A percentile compares a stretch with the other conserved stretches of the same genome.
phyloP scores from a whole-genome alignment of 1,140 invertebrate genomes.

The Eumaeus atala region DNA sequence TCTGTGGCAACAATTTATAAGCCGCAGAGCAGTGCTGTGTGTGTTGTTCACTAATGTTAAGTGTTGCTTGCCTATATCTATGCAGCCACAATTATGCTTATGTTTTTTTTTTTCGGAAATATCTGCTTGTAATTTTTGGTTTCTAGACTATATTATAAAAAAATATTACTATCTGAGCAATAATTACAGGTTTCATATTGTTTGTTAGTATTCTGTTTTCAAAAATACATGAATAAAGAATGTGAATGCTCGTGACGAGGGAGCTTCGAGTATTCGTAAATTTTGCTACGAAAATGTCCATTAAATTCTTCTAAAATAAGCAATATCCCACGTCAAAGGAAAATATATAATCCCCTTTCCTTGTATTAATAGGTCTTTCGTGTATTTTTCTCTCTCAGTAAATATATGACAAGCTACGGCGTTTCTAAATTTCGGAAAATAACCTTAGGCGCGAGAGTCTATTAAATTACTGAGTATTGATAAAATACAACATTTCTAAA shows the following conservation, averaged over 20 bases:
- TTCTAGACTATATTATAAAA: no score
- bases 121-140: no score
- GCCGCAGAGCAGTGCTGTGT: no score
- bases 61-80: no score
- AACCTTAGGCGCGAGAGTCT: neutral
- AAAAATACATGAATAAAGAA: neutral
- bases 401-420: conserved; percentile 1
- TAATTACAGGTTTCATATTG: no score
- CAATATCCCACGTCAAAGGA: conserved; percentile 3
- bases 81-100: no score
- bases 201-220: no score
- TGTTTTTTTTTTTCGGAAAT: no score
- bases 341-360: conserved; percentile 1
- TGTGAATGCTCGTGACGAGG: neutral
- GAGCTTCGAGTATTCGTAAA: neutral
- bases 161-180: no score
- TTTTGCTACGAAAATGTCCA: neutral
- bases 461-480: neutral
- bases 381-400: conserved; percentile 4
- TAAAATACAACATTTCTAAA: neutral
- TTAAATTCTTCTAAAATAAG: neutral
- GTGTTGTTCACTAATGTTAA: no score
- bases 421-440: neutral
- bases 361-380: conserved; percentile 3
- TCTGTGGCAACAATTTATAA: no score